Base-by-base conservation (phyloP, 2,113 vertebrate genomes). In the Rousettus leschenaultii region DNA sequence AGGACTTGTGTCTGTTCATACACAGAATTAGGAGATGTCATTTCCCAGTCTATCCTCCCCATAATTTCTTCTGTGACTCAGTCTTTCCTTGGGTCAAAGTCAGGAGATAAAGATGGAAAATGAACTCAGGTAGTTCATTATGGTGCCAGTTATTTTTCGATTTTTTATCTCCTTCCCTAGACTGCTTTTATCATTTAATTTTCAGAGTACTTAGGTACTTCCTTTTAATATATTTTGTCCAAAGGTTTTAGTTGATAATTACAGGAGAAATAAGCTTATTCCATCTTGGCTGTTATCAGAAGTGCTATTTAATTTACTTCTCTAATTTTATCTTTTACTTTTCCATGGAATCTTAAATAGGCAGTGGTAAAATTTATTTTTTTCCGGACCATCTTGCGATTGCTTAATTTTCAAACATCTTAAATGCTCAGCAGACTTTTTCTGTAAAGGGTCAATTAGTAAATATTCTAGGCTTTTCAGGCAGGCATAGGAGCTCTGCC, bases 371-470 rank as follows among this genome's bases (percentile, higher is more conserved):
- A 89, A 55, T 77, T 93, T 68, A 28, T 55, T 91, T 93, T 89
- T 89, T 28, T 19, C 45, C 73, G 77, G 7, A 40, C 18, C 16
- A 66, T 51, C 4, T 84, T 92, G 13, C 57, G 83, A 2, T 83
- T 96, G 65, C 63, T 94, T 95, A 94, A 45, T 86, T 94, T 90
- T 93, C 15, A 79, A 63, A 88, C 22, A 88, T 59, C 6, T 77
- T 73, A 38, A 71, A 10, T 79, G 13, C 19, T 80, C 91, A 43
- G 8, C 8, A 89, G 43, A 70, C 4, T 33, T 94, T 92, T 85
- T 89, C 13, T 88, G 14, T 88, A 51, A 91, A 80, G 48, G n/a
- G 10, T 6, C 33, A 77, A 57, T 43, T 74, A 91, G 33, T 84
- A 85, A 80, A 86, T 91, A 93, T 93, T 92, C 40, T 83, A 80